These are phyloP conservation scores for Lagothrix lagotricha DNA, from an alignment of 2,797 vertebrate genomes.

Conservation along the genomic window DNA sequence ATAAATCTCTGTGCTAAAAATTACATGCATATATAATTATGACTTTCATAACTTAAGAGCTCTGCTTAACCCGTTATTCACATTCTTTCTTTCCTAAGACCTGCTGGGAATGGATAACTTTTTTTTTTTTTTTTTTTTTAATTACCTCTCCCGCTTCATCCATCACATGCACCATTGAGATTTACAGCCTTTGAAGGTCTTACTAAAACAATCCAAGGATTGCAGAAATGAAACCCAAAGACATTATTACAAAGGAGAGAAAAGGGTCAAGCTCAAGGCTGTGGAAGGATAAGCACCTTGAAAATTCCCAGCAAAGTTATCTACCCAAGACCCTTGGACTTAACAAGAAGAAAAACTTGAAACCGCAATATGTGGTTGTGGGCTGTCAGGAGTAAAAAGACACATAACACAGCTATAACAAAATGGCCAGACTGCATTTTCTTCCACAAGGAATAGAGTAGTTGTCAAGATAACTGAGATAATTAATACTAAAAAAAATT, in stretches of 20 bases:
- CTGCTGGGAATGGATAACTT: background rate
- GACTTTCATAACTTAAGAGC: slow-evolving; percentile 64
- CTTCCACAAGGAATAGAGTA: background rate
- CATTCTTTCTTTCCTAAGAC: background rate
- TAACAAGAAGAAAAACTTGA: background rate
- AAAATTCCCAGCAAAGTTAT: background rate
- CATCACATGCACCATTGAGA: background rate
- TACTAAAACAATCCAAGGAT: slow-evolving; percentile 7
- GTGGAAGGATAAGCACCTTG: background rate
- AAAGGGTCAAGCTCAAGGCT: background rate
- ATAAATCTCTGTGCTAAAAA: slow-evolving; percentile 78
- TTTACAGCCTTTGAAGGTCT: slow-evolving; percentile 35
- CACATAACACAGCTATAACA: background rate
- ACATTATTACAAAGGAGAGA: background rate
- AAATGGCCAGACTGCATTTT: background rate
- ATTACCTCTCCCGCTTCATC: background rate
- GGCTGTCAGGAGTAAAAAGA: background rate
- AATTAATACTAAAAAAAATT: background rate
- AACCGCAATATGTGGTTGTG: background rate
- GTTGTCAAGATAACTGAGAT: background rate
- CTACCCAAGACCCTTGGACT: background rate
- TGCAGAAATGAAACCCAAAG: background rate
- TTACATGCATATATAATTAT: slow-evolving; percentile 71
- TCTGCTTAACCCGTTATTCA: slow-evolving; percentile 62
- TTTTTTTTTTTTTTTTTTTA: background rate